Percentiles rank a stretch among this genome's conserved stretches.
These are phyloP conservation scores for Leptobrachium leishanense DNA, from an alignment of 2,113 vertebrate species.

Conservation along the genomic window DNA sequence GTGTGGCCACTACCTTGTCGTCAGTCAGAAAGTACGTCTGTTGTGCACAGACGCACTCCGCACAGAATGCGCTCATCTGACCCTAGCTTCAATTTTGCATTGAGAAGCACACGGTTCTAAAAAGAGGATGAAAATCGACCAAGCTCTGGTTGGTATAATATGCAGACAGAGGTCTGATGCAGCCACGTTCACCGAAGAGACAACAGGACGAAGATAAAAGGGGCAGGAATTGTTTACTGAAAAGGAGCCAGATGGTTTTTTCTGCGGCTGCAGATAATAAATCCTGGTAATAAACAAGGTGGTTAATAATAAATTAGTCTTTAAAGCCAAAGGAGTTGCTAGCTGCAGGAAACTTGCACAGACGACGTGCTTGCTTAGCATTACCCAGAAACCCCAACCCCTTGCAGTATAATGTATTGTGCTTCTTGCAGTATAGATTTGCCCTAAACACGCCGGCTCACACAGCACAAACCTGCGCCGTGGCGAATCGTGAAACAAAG, in stretches of 20 bases:
- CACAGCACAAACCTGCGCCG: too few relatives aligned
- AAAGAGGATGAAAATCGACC: too few relatives aligned
- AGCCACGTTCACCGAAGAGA: background rate
- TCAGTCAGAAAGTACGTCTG: too few relatives aligned
- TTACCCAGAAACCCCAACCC: background rate
- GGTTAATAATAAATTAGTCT: slow-evolving; percentile 49
- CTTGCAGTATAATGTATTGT: background rate
- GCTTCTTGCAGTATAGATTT: background rate
- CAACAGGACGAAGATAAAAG: background rate
- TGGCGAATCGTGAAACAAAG: too few relatives aligned
- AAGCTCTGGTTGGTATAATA: background rate
- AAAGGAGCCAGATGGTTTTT: slow-evolving; percentile 24
- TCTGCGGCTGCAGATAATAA: slow-evolving; percentile 42
- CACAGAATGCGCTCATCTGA: too few relatives aligned
- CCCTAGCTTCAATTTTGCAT: too few relatives aligned
- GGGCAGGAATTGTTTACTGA: slow-evolving; percentile 30
- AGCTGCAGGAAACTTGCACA: slow-evolving; percentile 33
- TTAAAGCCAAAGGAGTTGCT: slow-evolving; percentile 41
- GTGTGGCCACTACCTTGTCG: too few relatives aligned
- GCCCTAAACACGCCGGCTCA: background rate
- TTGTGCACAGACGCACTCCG: too few relatives aligned
- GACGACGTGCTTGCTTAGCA: slow-evolving; percentile 25
- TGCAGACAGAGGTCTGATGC: background rate
- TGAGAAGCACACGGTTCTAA: too few relatives aligned
- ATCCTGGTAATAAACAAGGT: slow-evolving; percentile 46